Base-by-base conservation (phyloP, 2,113 vertebrate species). In the Chionodraco myersi region DNA sequence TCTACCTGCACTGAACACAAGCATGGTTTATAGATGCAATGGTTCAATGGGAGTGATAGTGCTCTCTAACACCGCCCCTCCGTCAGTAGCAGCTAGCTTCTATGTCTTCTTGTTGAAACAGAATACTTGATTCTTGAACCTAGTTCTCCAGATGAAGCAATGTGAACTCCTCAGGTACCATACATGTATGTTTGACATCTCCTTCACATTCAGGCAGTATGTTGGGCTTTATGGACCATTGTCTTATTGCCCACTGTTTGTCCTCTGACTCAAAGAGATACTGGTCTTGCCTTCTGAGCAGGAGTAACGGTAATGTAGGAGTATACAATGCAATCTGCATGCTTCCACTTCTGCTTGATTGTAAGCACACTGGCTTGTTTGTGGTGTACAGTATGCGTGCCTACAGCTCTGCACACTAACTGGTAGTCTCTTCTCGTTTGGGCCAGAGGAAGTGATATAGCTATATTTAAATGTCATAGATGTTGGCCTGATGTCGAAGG, bases 241-340 rank as follows among this genome's bases (percentile, higher is more conserved):
- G n/a, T 34, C 60, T 34, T 47, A 64, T 41, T 52, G 16, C 62
- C 36, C 62, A 2, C 21, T n/a, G 45, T 34, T 65, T 72, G 68
- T 65, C 15, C 12, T 8, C 4, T 58, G 30, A 72, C 23, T 53
- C 15, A 44, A 8, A 34, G 14, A 34, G 26, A 48, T 30, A 34
- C 49, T 51, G 26, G 2, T 53, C 7, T 5, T 36, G 21, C 23
- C 36, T 21, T 26, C 48, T 7, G 1, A 30, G 71, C n/a, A 18
- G 6, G 14, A 45, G 18, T 2, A 18, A n/a, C 14, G 26, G 47
- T 30, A 5, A 44, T 53, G 30, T 18, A 52, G 58, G 56, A 61
- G 5, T 30, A 30, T 7, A 6, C 36, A 41, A 7, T 41, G 36
- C 7, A 7, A 6, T 41, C 5, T 6, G 36, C 36, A 36, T 36